These are phyloP conservation scores for Papilio gigon DNA, from an alignment of 2,888 invertebrate genomes.

Conservation along the genomic window DNA sequence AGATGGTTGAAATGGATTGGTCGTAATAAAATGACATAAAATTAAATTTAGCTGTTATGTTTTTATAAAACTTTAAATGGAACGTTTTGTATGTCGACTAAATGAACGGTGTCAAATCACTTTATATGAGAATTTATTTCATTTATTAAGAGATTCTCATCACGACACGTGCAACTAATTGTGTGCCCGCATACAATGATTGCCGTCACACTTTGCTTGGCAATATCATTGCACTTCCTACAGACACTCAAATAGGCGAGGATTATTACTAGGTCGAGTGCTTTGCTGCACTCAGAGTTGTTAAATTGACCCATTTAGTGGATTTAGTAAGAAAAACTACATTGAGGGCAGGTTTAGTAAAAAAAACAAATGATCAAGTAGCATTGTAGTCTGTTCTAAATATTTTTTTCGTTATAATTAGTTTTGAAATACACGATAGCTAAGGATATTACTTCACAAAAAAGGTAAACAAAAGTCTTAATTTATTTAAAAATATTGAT, in stretches of 20 bases:
- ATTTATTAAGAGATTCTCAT: conserved; percentile 65
- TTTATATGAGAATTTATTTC: conserved; percentile 74
- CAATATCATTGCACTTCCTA: conserved; percentile 73
- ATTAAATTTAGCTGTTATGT: too few relatives aligned
- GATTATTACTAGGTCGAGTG: background rate
- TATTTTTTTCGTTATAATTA: background rate
- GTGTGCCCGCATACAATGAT: conserved; percentile 78
- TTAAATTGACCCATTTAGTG: background rate
- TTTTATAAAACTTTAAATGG: background rate
- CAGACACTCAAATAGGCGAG: conserved; percentile 38
- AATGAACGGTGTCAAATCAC: conserved; percentile 57
- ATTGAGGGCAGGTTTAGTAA: background rate
- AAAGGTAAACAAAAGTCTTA: background rate
- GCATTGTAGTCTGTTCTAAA: too few relatives aligned
- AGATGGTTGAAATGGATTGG: too few relatives aligned
- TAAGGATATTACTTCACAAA: too few relatives aligned
- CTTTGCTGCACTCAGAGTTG: background rate
- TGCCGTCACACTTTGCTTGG: conserved; percentile 64
- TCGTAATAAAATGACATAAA: too few relatives aligned
- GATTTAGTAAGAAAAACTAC: background rate
- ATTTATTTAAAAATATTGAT: background rate
- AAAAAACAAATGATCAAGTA: background rate
- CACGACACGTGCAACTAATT: conserved; percentile 77
- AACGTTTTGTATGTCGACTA: conserved; percentile 24
- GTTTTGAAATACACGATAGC: background rate